Conservation (phyloP, 1,140 invertebrate species). For the Euura lappo region DNA sequence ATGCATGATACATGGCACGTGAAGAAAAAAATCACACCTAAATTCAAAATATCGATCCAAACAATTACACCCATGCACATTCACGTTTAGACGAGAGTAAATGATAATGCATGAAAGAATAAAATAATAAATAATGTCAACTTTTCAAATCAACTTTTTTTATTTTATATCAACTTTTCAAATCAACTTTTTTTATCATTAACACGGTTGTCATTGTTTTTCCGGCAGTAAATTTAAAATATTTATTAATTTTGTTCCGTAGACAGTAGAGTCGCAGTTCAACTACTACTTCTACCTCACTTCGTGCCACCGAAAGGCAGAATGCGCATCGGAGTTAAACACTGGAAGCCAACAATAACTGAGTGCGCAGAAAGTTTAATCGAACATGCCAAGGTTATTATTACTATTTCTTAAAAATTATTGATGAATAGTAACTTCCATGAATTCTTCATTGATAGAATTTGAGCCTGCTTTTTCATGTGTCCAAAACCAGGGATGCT, state of each 20-base stretch:
- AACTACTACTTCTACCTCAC: slow-evolving; percentile 7
- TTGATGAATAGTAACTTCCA: too few relatives aligned
- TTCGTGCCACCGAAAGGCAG: slow-evolving; percentile 9
- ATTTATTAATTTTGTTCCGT: not conserved
- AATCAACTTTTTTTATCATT: not conserved
- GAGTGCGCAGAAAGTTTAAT: slow-evolving; percentile 18
- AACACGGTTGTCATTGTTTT: not conserved
- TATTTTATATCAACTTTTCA: too few relatives aligned
- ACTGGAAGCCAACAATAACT: slow-evolving; percentile 16
- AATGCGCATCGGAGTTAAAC: not conserved
- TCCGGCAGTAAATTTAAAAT: not conserved
- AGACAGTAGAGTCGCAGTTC: slow-evolving; percentile 4
- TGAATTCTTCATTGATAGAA: too few relatives aligned
- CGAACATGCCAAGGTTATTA: slow-evolving; percentile 11
- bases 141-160: too few relatives aligned
- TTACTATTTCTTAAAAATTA: not conserved
- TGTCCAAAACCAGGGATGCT: not conserved
- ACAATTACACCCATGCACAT: not conserved
- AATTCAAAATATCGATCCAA: not conserved
- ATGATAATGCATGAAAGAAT: too few relatives aligned
- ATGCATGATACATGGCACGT: not conserved
- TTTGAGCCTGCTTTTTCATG: not conserved
- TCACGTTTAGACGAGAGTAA: not conserved
- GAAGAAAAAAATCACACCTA: not conserved
- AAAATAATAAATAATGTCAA: too few relatives aligned